phyloP scores from a whole-genome alignment of 2,797 vertebrate genomes.

The Cossypha heuglini region DNA sequence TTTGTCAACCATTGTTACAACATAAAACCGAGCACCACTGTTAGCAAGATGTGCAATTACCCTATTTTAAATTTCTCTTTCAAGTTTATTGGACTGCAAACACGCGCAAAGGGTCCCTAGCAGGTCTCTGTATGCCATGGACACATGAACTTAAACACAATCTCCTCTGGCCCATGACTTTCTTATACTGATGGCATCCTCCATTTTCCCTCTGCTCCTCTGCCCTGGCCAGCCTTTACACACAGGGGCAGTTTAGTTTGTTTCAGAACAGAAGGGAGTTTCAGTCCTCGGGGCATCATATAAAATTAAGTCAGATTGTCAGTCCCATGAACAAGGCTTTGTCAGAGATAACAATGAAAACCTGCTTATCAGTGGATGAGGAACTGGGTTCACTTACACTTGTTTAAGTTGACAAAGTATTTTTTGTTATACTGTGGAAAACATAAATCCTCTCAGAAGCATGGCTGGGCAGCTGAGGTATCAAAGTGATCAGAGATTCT shows the following conservation, averaged over 20 bases:
- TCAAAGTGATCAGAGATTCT: not conserved
- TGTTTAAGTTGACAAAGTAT: not conserved
- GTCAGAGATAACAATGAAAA: not conserved
- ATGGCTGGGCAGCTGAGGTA: fast-evolving
- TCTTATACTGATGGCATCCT: not conserved
- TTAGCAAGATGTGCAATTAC: slow-evolving; percentile 19
- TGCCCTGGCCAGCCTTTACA: not conserved
- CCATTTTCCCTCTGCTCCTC: not conserved
- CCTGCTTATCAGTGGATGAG: not conserved
- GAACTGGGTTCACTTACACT: not conserved
- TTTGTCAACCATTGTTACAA: slow-evolving; percentile 60
- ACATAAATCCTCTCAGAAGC: not conserved
- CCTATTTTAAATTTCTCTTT: not conserved
- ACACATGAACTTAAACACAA: fast-evolving
- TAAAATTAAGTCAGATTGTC: not conserved
- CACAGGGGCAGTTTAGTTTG: not conserved
- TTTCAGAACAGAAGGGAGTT: not conserved
- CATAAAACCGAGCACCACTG: not conserved
- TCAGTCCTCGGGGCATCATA: not conserved
- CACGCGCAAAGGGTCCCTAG: not conserved
- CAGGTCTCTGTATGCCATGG: not conserved
- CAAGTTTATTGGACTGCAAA: not conserved
- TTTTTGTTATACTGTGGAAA: not conserved
- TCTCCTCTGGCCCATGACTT: not conserved
- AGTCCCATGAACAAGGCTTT: not conserved